Evolutionary conservation across 2,797 vertebrate genomes (phyloP).

Genomic region (Propithecus deckenii): DNA sequence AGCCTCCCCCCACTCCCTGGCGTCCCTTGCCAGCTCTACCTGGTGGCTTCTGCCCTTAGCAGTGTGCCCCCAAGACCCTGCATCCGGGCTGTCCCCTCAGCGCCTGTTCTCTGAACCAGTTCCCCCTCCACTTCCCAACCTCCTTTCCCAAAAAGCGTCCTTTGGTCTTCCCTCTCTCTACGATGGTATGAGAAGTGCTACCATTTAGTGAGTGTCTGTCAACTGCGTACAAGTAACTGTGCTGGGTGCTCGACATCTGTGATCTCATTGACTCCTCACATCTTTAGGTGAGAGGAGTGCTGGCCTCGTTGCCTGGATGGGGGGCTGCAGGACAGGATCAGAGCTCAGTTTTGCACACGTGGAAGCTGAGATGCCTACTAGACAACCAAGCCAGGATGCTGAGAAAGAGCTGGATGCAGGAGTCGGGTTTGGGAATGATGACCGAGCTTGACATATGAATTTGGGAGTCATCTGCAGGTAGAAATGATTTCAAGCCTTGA

Average conservation of each 20-base stretch:
- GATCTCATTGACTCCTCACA: neutral
- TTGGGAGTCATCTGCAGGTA: neutral
- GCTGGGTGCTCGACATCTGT: too few species aligned
- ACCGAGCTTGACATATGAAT: neutral
- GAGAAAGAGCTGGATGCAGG: neutral
- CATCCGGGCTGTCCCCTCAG: neutral
- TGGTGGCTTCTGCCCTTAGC: neutral
- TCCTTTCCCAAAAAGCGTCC: neutral
- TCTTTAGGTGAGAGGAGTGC: neutral
- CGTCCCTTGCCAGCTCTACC: neutral
- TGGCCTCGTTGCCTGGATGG: rapidly evolving
- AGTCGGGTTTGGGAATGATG: neutral
- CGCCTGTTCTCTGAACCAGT: neutral
- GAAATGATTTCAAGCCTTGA: neutral
- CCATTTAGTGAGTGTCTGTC: neutral
- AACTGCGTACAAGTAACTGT: too few species aligned
- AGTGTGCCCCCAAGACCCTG: neutral
- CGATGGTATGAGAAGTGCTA: neutral
- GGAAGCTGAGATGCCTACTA: neutral
- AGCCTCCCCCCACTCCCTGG: rapidly evolving
- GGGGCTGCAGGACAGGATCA: neutral
- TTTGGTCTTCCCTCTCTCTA: neutral
- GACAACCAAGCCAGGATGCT: neutral
- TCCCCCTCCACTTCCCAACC: neutral
- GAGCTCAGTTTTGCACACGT: neutral